Conservation (phyloP, 37 sponge, comb jelly and placozoan genomes). For the Halichondria panicea region DNA sequence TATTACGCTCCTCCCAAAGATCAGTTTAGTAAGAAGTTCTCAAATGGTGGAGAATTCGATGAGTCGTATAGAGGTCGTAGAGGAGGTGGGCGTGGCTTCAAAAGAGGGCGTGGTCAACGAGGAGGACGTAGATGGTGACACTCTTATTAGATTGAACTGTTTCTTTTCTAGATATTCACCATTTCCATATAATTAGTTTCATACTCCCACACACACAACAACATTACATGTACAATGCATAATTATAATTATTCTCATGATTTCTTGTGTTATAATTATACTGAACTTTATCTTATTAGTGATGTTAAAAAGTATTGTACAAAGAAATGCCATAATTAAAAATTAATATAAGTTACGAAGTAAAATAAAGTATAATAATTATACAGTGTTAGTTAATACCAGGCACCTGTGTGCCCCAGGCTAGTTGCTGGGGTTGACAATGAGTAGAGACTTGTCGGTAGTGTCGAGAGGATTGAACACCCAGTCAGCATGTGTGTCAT, state of each 20-base stretch:
- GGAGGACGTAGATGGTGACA: not conserved
- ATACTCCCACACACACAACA: not conserved
- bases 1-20: conserved; percentile 62
- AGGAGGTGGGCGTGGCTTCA: conserved; percentile 22
- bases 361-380: conserved; percentile 1
- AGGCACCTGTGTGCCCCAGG: conserved; percentile 30
- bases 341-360: not conserved
- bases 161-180: not conserved
- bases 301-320: not conserved
- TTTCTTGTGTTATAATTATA: not conserved
- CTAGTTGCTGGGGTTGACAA: conserved; percentile 3
- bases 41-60: conserved; percentile 17
- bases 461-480: not conserved
- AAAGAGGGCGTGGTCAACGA: conserved; percentile 31
- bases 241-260: too few relatives aligned
- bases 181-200: not conserved
- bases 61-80: conserved; percentile 10
- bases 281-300: too few relatives aligned
- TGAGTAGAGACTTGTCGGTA: conserved; percentile 1
- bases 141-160: too few relatives aligned
- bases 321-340: not conserved
- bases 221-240: too few relatives aligned
- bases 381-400: too few relatives aligned
- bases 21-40: conserved; percentile 46
- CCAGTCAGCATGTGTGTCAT: not conserved